A percentile compares a stretch with the other conserved stretches of the same genome.
Conservation (phyloP, 1,140 invertebrate genomes). For the Trichonephila inaurata region DNA sequence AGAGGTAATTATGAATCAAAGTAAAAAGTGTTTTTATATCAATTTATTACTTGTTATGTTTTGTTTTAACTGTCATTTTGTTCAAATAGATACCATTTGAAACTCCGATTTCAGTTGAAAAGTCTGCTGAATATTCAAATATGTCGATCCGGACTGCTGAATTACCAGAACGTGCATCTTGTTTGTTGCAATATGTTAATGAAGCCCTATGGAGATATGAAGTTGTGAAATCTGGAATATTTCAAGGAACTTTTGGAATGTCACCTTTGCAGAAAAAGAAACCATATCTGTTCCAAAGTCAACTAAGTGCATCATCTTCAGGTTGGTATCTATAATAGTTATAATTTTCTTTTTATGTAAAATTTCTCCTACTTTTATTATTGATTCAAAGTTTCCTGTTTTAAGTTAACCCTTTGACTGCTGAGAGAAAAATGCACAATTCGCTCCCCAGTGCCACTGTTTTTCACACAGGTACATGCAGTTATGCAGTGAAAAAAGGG, state of each 20-base stretch:
- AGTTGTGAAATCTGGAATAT: constrained; percentile 64
- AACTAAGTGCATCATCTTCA: constrained; percentile 47
- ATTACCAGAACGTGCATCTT: constrained; percentile 36
- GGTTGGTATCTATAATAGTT: neutral
- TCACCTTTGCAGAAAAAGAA: constrained; percentile 25
- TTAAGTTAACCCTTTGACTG: neutral
- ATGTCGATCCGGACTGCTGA: neutral
- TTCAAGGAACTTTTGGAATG: constrained; percentile 19
- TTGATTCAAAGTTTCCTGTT: neutral
- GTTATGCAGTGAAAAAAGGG: too few relatives aligned
- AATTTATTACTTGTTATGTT: too few relatives aligned
- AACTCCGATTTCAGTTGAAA: neutral
- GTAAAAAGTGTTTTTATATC: too few relatives aligned
- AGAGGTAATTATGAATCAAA: too few relatives aligned
- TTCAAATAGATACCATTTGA: neutral
- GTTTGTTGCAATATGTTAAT: constrained; percentile 60
- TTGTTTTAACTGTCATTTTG: neutral
- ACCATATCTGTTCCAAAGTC: constrained; percentile 23
- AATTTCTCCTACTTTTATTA: neutral
- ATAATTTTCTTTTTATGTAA: neutral
- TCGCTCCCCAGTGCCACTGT: too few relatives aligned
- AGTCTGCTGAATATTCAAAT: neutral
- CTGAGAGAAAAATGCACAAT: neutral
- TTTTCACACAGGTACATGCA: too few relatives aligned
- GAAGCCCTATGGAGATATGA: constrained; percentile 74